Evolutionary conservation across 2,113 vertebrate genomes (phyloP), one percentile per base, ranked within the genome.

Genomic region (Tretioscincus oriximinensis): DNA sequence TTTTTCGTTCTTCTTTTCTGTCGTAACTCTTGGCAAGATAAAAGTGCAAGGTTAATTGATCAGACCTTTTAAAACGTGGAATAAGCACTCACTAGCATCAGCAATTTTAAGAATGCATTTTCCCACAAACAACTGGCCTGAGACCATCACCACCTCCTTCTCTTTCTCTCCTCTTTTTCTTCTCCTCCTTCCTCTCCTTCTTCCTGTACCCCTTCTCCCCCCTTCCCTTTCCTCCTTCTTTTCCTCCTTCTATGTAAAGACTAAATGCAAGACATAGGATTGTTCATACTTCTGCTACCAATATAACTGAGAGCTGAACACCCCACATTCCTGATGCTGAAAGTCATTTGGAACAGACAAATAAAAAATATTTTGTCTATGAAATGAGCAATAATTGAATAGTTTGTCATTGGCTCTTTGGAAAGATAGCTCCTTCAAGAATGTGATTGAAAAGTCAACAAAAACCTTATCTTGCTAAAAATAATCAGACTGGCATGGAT

Each of bases 11-110:
- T 67, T 74, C 6, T 60, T 94, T 78, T 89, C 93, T 91, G 95
- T 87, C 90, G 88, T 91, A 92, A 93, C 93, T 96, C 86, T 79
- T 95, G 95, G 91, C 90, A 86, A 86, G 87, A 70, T 82, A 85
- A 90, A 87, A 89, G 93, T 90, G 93, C 90, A 96, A 95, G 94
- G 93, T 96, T 96, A 96, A 97, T 96, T 95, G 95, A 96, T 95
- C 92, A 94, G 94, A 85, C 90, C 94, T 93, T 94, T 93, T 95
- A 93, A 89, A 95, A 96, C 93, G 94, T 96, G 95, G 94, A 92
- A 93, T 92, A 90, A 87, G 91, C 90, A 91, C 73, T 91, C 84
- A 85, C 78, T 89, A 84, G 89, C 90, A 91, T 81, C 90, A 91
- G 95, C 88, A 94, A 88, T 92, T 93, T 88, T 88, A 78, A 76